Conservation (phyloP, 2,113 vertebrate species). For the Ailuropoda melanoleuca region DNA sequence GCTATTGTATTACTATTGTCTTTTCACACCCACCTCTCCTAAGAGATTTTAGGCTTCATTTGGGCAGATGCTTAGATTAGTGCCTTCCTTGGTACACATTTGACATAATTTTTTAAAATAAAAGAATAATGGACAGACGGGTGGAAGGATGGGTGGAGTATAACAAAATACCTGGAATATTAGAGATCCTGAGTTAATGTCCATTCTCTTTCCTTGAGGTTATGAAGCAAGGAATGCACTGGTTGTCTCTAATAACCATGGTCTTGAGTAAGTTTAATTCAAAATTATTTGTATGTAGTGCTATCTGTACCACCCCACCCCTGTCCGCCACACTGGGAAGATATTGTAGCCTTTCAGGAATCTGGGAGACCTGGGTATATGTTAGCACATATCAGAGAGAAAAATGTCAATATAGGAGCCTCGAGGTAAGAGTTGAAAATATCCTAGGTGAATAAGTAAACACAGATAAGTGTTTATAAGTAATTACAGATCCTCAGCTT, state of each 20-base stretch:
- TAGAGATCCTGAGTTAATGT: neutral
- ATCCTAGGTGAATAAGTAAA: neutral
- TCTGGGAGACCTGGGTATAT: neutral
- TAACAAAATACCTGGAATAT: neutral
- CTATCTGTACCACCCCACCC: neutral
- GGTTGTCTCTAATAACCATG: neutral
- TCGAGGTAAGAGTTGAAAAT: neutral
- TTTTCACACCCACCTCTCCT: neutral
- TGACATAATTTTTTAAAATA: neutral
- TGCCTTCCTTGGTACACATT: neutral
- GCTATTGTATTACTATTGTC: neutral
- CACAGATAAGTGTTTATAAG: neutral
- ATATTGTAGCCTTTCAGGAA: neutral
- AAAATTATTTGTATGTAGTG: neutral
- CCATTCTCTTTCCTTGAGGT: neutral
- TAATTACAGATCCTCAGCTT: neutral
- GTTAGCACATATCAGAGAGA: neutral
- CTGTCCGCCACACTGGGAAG: neutral
- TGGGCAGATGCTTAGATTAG: neutral
- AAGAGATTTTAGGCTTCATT: conserved; percentile 5
- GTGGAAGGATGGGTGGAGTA: neutral
- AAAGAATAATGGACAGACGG: neutral
- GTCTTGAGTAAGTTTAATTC: neutral
- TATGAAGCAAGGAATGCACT: neutral
- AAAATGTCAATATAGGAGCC: neutral